Evolutionary conservation across 2,888 invertebrate genomes (phyloP), one percentile per base, ranked within the genome.

Genomic region (Scaptomyza parva): DNA sequence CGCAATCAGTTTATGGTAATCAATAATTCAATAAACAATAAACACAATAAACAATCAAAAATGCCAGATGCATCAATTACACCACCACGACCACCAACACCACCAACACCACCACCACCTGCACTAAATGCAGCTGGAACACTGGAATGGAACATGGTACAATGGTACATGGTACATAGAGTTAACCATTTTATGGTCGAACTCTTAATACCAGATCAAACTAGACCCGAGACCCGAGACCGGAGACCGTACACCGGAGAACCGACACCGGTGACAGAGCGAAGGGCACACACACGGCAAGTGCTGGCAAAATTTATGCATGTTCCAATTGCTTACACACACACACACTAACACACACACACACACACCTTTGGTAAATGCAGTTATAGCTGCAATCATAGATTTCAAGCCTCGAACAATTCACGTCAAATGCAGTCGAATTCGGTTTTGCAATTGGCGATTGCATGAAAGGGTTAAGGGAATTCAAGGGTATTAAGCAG

Each of bases 361-460:
- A 4, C 17, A 45, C 43, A 7, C 17, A 28, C n/a, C 47, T n/a
- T 47, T 18, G 28, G 60, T 39, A 59, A 51, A 41, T 54, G 20
- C 44, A 65, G 57, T 44, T 85, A 82, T 82, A 70, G 79, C 82
- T 71, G 82, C 82, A 82, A 82, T 82, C 82, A 85, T 82, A 82
- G 82, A 82, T 82, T 82, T 87, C 86, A 72, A 82, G 72, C 72
- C 71, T 86, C 72, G 82, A 70, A 87, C 82, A 85, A 82, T 85
- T 82, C 78, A 87, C 66, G 82, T 82, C 82, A 82, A 87, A 66
- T 87, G 88, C 82, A 82, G 83, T 78, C 63, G 81, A 61, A 70
- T 79, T 76, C 55, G 84, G 73, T 72, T 70, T 73, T 39, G 48
- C 76, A 73, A 70, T 76, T 80, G 80, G 76, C 72, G 72, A 58